These are phyloP conservation scores for Lepus europaeus DNA, from an alignment of 2,113 vertebrate genomes.

Conservation along the genomic window DNA sequence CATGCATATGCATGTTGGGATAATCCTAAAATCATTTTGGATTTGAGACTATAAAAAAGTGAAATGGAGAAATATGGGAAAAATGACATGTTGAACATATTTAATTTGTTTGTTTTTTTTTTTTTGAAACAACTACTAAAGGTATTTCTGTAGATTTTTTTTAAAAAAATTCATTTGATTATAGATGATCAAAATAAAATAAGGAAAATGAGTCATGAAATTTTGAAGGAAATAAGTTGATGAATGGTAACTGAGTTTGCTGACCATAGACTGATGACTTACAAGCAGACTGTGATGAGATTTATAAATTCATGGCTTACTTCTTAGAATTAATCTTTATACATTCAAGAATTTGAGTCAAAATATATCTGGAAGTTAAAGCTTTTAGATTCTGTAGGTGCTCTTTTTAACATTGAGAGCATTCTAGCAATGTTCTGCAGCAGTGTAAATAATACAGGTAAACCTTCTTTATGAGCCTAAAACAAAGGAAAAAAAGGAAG, in stretches of 20 bases:
- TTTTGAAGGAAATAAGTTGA: not conserved
- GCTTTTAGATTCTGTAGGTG: not conserved
- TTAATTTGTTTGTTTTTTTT: not conserved
- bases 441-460: too few relatives aligned
- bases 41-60: not conserved
- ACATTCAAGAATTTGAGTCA: not conserved
- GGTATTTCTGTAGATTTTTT: not conserved
- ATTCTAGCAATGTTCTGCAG: too few relatives aligned
- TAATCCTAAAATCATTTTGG: not conserved
- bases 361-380: slow-evolving; percentile 13
- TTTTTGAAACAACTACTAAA: not conserved
- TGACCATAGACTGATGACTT: not conserved
- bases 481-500: not conserved
- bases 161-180: not conserved
- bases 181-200: not conserved
- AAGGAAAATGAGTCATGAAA: not conserved
- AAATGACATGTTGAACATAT: not conserved
- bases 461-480: not conserved
- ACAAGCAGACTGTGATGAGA: not conserved
- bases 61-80: not conserved
- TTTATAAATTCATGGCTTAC: not conserved
- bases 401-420: not conserved
- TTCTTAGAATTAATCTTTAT: not conserved
- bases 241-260: not conserved
- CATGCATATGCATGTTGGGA: not conserved